Base-by-base conservation (phyloP, 1,140 invertebrate genomes). In the Ctenoplectra terminalis region DNA sequence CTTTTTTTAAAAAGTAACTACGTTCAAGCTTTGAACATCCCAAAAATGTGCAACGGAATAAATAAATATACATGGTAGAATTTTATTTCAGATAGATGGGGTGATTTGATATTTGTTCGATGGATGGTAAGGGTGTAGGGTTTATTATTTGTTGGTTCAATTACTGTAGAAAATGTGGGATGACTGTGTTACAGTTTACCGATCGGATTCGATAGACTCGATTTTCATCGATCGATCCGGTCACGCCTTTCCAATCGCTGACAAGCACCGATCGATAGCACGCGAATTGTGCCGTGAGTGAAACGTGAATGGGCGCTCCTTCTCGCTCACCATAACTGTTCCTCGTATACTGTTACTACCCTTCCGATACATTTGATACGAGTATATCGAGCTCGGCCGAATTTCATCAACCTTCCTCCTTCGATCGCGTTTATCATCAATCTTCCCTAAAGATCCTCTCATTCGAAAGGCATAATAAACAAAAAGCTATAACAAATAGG, bases 301-400 rank as follows among this genome's bases (percentile, higher is more conserved):
- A 79, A 79, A 71, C 76, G 76, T 71, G 67, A 79, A 79, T 79
- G 54, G 67, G 67, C 34, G 76, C 56, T 58, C 29, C 29, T 69
- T 40, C 3, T 37, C 31, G 29, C 71, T 56, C 37, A 17, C 34
- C 76, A 71, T 79, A 79, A 79, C 67, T 71, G 67, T 71, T 61
- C 54, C 66, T 17, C n/a, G 43, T 58, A 71, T 79, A 79, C 76
- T 71, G 67, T 78, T 78, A 61, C 76, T 31, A 60, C 61, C 40
- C 29, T 34, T 40, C 7, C 4, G 20, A 0, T 50, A 48, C 40
- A 50, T 50, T 50, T 13, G 11, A 37, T 40, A 50, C 76, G 76
- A 20, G 40, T 34, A 23, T 34, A 17, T 34, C 31, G 60, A 1
- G 11, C 4, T 37, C 23, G 20, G 23, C 34, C 23, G 60, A 64